Percentiles rank a stretch among this genome's conserved stretches.
Evolutionary conservation across 2,888 invertebrate species (phyloP).

Genomic region (Ormyrus rosae): DNA sequence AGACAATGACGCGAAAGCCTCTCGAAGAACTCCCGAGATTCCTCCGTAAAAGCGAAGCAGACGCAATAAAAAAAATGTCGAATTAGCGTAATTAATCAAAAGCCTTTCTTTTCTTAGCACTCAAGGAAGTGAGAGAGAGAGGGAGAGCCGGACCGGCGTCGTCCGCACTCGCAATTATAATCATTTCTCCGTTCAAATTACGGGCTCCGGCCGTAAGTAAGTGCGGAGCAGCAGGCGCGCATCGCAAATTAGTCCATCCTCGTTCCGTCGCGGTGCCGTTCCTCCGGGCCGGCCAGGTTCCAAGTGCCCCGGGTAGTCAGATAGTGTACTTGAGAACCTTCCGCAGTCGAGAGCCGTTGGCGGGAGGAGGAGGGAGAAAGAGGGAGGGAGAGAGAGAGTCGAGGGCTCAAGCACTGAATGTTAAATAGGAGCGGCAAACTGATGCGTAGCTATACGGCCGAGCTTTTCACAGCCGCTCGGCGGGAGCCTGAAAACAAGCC

Average conservation of each 20-base stretch:
- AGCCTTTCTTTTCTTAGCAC: no score
- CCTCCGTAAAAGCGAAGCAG: no score
- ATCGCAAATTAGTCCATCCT: conserved; percentile 39
- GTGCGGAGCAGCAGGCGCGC: not conserved
- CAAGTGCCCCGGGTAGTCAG: conserved; percentile 30
- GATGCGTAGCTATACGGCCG: conserved; percentile 27
- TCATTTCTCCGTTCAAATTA: conserved; percentile 24
- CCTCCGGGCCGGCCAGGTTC: conserved; percentile 17
- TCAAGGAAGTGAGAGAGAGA: no score
- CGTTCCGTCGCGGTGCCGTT: conserved; percentile 22
- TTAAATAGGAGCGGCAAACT: conserved; percentile 45
- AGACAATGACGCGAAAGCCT: no score
- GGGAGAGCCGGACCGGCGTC: not conserved
- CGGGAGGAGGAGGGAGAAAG: conserved; percentile 11
- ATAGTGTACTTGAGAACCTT: conserved; percentile 27
- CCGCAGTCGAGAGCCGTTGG: conserved; percentile 14
- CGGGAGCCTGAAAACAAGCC: conserved; percentile 39
- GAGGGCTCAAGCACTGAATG: conserved; percentile 41
- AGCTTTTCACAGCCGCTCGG: conserved; percentile 42
- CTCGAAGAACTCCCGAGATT: no score
- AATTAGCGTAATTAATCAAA: no score
- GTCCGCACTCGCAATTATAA: conserved; percentile 16
- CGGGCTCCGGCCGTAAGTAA: not conserved
- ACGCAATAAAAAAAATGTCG: no score
- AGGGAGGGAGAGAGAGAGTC: conserved; percentile 3